Evolutionary conservation across 2,888 invertebrate genomes (phyloP), one percentile per base, ranked within the genome.

Genomic region (Camponotus fellah): DNA sequence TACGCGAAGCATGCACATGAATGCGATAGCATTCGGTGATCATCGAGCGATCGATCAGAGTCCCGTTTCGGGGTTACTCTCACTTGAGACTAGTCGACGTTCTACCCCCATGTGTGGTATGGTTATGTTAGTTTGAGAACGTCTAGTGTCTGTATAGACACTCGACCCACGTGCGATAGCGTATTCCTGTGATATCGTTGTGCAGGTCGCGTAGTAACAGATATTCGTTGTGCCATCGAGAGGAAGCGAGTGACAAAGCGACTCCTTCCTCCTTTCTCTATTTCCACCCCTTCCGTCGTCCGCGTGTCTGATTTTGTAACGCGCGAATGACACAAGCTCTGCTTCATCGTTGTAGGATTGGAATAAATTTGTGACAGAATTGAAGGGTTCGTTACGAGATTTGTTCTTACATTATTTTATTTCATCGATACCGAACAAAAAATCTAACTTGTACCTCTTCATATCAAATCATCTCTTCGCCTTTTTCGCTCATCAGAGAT

Each of bases 61-160:
- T 53, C 46, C 43, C 43, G 62, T 66, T 58, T 56, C 53, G 72
- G 37, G 68, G 10, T 82, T 71, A 72, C 69, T 79, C 76, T 68
- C 72, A 26, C 76, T 85, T 65, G 49, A n/a, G 56, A 49, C 80
- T 77, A 83, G 68, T 62, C 46, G 77, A 83, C 86, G 88, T 91
- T 91, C 91, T 92, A 92, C 92, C 91, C 90, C 91, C 92, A 26
- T 9, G 91, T 85, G 89, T 88, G 88, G 88, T 89, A 88, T 87
- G 86, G 89, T 89, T 89, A 90, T 92, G 91, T 85, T 90, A 91
- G 92, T 92, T 91, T 92, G 88, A 89, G 89, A 91, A 87, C 89
- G 91, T 87, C 88, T 90, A 91, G 90, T 91, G 89, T 89, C 88
- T 86, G 86, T 83, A 89, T 86, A 88, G 88, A 90, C 88, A 88